Percentiles rank a stretch among this genome's conserved stretches.
Conservation (phyloP, 2,888 invertebrate species). For the Nectonema munidae region DNA sequence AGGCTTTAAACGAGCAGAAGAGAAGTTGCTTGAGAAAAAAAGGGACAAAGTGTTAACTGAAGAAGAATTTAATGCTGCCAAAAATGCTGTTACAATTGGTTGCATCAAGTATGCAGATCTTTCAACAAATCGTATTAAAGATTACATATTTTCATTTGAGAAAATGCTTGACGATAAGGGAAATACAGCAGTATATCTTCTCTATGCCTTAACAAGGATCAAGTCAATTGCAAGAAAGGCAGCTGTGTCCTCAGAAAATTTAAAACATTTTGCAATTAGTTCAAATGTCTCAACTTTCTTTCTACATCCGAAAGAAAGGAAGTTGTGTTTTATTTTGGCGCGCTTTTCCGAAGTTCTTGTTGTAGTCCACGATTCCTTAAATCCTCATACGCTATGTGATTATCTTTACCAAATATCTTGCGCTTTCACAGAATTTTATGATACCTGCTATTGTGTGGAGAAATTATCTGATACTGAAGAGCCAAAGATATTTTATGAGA, state of each 20-base stretch:
- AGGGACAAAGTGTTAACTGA: conserved; percentile 32
- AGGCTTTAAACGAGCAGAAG: conserved; percentile 28
- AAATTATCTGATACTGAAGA: conserved; percentile 26
- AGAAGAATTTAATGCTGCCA: conserved; percentile 45
- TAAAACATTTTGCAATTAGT: background rate
- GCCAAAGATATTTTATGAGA: conserved; percentile 48
- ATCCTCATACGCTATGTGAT: conserved; percentile 57
- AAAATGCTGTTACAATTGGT: conserved; percentile 71
- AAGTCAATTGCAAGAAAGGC: conserved; percentile 52
- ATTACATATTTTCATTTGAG: conserved; percentile 89
- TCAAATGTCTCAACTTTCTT: background rate
- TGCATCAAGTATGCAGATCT: conserved; percentile 95
- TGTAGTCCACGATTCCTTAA: conserved; percentile 25
- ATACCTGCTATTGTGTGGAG: conserved; percentile 78
- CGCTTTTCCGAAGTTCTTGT: background rate
- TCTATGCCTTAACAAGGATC: conserved; percentile 74
- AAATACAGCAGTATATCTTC: conserved; percentile 80
- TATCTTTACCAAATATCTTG: conserved; percentile 72
- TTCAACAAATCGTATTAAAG: conserved; percentile 57
- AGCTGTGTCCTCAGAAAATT: conserved; percentile 31
- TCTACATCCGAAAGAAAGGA: background rate
- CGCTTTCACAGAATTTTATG: conserved; percentile 79
- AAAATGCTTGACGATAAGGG: conserved; percentile 88
- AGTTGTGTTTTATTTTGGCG: background rate
- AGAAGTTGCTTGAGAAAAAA: conserved; percentile 25